Conservation (phyloP, 2,113 vertebrate species). For the Tupaia tana region DNA sequence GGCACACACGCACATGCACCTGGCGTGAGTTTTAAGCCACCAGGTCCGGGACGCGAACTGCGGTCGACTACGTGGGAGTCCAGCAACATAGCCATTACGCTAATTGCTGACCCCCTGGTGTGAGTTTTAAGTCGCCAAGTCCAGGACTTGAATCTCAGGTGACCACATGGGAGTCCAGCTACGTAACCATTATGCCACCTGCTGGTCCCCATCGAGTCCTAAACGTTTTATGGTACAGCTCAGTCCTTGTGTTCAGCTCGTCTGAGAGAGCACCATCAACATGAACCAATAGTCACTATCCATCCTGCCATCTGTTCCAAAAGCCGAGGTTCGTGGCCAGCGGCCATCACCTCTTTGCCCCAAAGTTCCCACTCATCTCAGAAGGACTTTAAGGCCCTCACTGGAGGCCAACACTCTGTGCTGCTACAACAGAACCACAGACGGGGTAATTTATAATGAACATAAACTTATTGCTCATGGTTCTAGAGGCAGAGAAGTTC, state of each 20-base stretch:
- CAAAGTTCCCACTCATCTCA: background rate
- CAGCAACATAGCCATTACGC: no score
- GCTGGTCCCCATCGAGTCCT: no score
- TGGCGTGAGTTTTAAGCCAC: no score
- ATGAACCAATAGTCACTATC: background rate
- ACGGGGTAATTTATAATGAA: background rate
- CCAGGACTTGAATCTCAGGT: no score
- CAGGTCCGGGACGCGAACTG: no score
- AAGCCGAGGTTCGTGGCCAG: background rate
- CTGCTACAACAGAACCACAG: background rate
- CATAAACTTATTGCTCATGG: background rate
- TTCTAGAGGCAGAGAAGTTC: background rate
- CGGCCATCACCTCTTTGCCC: background rate
- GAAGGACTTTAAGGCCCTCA: background rate
- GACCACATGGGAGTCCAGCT: no score
- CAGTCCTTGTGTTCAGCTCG: background rate
- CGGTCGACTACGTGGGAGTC: no score
- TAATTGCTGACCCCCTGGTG: no score
- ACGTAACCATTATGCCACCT: no score
- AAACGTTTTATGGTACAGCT: background rate
- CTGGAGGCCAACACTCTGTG: background rate
- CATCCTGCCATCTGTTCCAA: background rate
- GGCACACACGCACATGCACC: no score
- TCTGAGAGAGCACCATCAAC: background rate
- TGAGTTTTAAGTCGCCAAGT: no score